Evolutionary conservation across 1,140 invertebrate genomes (phyloP), one percentile per base, ranked within the genome.

Genomic region (Galendromus occidentalis): DNA sequence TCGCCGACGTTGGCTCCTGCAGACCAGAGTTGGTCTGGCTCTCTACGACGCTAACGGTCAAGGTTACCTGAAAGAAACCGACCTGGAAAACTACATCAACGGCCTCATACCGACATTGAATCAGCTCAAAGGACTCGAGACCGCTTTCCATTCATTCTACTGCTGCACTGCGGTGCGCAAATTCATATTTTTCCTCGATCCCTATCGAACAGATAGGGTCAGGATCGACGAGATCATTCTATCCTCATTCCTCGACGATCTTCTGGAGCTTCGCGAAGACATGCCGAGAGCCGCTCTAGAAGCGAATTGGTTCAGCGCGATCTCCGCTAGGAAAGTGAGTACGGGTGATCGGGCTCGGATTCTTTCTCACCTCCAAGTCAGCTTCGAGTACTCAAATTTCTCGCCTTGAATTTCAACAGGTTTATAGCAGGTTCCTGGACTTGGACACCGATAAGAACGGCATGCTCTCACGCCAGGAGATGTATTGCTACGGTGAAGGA

Each of bases 101-200:
- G 91, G 96, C 74, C 75, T 96, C 44, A 88, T 95, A 69, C 91
- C 91, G 1, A 91, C 90, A 12, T 73, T 96, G 65, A 84, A 86
- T 1, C 88, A 92, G 69, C 73, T 78, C 66, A 64, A 64, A 73
- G 86, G 87, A 0, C 75, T 97, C 33, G 88, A 94, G 74, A 86
- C 88, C 64, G 91, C 89, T 0, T 96, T 96, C 75, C 88, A 92
- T 71, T 89, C 85, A 12, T 97, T 98, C 79, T 98, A 97, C 74
- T 85, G 94, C 0, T 96, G 91, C 74, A 94, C 91, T 9, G 91
- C 89, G 20, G 89, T 91, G 0, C 81, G 91, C 68, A 95, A 94
- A 73, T 95, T 97, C 74, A 83, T 95, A 69, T 97, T 97, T 75
- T 97, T 95, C 72, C 76, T 97, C 1, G 92, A 97, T 77, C 87